Conservation (phyloP, 1,140 invertebrate genomes). For the Tetragnatha versicolor region DNA sequence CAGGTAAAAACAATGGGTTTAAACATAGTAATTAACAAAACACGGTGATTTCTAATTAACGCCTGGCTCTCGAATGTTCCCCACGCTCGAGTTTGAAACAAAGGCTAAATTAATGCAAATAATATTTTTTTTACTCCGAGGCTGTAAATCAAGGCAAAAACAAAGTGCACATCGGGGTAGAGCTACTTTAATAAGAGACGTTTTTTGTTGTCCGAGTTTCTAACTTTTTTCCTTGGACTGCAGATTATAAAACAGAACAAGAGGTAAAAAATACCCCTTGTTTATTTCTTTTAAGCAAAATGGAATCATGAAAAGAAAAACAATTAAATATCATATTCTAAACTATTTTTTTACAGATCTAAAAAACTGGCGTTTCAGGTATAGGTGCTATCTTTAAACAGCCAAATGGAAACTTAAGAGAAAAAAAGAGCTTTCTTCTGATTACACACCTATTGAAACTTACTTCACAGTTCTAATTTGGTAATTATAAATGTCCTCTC, state of each 20-base stretch:
- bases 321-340: slow-evolving; percentile 38
- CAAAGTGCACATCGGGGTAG: background rate
- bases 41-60: slow-evolving; percentile 43
- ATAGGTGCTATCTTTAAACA: slow-evolving; percentile 4
- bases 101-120: slow-evolving; percentile 44
- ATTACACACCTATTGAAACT: background rate
- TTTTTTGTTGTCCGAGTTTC: too few species aligned
- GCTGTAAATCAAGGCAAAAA: slow-evolving; percentile 4
- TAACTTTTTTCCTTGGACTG: too few species aligned
- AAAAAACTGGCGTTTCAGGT: slow-evolving; percentile 8
- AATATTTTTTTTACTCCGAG: slow-evolving; percentile 3
- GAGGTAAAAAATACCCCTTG: background rate
- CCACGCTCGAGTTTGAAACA: slow-evolving; percentile 26
- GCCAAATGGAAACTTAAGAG: background rate
- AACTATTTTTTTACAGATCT: background rate
- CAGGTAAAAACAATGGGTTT: slow-evolving; percentile 38
- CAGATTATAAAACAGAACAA: background rate
- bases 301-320: background rate
- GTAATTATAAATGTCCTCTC: too few species aligned
- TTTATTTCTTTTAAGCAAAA: slow-evolving; percentile 14
- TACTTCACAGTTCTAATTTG: too few species aligned
- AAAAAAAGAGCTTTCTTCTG: background rate
- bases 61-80: slow-evolving; percentile 42
- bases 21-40: slow-evolving; percentile 46
- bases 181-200: slow-evolving; percentile 18